Base-by-base conservation (phyloP, 2,797 vertebrate species). In the Vultur gryphus region DNA sequence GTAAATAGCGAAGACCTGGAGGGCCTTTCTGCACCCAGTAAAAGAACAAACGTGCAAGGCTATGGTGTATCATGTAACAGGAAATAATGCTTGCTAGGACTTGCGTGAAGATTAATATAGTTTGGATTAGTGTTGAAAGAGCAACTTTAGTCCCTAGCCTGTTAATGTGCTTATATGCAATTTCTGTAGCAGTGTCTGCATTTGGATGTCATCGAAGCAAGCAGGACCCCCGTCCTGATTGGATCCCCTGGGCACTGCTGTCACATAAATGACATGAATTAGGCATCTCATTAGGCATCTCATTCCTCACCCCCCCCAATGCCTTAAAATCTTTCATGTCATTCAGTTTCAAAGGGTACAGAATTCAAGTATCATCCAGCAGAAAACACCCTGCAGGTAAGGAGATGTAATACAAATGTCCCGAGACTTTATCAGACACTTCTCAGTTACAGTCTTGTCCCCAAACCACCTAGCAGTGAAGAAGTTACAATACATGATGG, bases 11-110 rank as follows among this genome's bases (percentile, higher is more conserved):
- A 69, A 84, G 67, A 79, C 70, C 71, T 82, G 80, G 71, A 94
- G 84, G 83, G 89, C 83, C 61, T 81, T 91, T 62, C 75, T 88
- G 55, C 66, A 69, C 58, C 35, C 46, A 46, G 37, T 20, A 58
- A 35, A 85, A 88, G 55, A 95, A 57, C 59, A 92, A 82, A 92
- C 0, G 0, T 0, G 0, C 0, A 3, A 90, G 66, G 33, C 15
- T 39, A 10, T 20, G n/a, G 25, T 67, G n/a, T 18, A 52, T 76
- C 83, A 87, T 12, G 57, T 73, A 85, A 84, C 75, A 96, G 95
- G 80, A 97, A 96, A 91, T 28, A 70, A 44, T 11, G 26, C 95
- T 77, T 95, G 97, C 78, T 92, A 37, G 61, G 61, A 61, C 96
- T 90, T 90, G 95, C 9, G 4, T 17, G 10, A 52, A 71, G 29